Percentiles rank a stretch among this genome's conserved stretches.
These are phyloP conservation scores for Heterochromis multidens DNA, from an alignment of 2,113 vertebrate genomes.

Conservation along the genomic window DNA sequence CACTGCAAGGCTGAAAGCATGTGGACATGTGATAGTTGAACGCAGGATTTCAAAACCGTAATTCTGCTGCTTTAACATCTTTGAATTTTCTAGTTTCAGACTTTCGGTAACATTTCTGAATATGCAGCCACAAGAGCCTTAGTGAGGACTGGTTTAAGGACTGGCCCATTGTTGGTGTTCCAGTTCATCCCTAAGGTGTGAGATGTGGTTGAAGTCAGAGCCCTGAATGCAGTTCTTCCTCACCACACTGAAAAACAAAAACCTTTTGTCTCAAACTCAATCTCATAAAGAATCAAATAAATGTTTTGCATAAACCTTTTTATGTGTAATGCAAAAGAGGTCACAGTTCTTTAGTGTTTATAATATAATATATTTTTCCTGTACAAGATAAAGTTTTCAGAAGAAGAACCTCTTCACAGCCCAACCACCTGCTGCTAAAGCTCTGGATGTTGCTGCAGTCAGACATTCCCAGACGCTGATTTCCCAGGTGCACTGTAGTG, in stretches of 20 bases:
- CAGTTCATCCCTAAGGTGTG: neutral
- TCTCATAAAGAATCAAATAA: neutral
- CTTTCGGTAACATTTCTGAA: neutral
- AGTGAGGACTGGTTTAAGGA: neutral
- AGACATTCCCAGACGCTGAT: constrained; percentile 45
- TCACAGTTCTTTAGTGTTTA: neutral
- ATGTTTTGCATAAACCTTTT: neutral
- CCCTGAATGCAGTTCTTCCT: neutral
- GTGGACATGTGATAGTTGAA: neutral
- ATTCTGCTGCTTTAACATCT: too few species aligned
- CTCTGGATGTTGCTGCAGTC: constrained; percentile 2
- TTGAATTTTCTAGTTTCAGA: neutral
- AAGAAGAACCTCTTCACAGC: neutral
- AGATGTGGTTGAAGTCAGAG: neutral
- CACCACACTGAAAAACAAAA: neutral
- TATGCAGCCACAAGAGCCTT: neutral
- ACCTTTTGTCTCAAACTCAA: neutral
- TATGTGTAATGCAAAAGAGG: neutral
- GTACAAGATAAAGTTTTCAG: neutral
- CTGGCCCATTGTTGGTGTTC: neutral
- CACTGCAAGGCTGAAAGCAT: neutral
- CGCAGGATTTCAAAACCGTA: too few species aligned
- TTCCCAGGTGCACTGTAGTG: constrained; percentile 54
- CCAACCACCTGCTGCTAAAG: constrained; percentile 4
- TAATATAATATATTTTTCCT: neutral